Conservation (phyloP, 2,797 vertebrate species). For the Parotocinclus haroldoi region DNA sequence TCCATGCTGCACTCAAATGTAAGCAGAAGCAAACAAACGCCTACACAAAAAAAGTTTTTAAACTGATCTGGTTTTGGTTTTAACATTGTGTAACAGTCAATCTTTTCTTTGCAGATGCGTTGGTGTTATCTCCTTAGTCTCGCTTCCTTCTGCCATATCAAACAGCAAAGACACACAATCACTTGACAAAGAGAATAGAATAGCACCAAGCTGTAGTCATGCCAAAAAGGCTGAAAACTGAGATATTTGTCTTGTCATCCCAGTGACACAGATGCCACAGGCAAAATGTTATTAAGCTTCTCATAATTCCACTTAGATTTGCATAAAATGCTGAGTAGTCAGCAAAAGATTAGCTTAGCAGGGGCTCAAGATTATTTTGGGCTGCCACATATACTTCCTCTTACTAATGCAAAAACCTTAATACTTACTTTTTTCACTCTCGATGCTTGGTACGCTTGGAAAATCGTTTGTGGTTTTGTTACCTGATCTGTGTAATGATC, state of each 20-base stretch:
- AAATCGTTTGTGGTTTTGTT: too few species aligned
- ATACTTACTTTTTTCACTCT: too few species aligned
- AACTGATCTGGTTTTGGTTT: background rate
- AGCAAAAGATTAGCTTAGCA: too few species aligned
- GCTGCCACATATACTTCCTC: too few species aligned
- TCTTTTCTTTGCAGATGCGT: background rate
- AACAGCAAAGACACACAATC: conserved; percentile 10
- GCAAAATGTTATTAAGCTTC: conserved; percentile 10
- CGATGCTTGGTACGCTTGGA: too few species aligned
- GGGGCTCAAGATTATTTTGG: too few species aligned
- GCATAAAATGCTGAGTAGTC: too few species aligned
- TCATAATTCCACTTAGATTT: background rate
- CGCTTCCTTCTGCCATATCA: conserved; percentile 12
- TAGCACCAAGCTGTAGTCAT: background rate
- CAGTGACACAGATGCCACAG: conserved; percentile 2
- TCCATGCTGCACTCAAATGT: too few species aligned
- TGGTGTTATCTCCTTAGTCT: background rate
- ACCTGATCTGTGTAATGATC: too few species aligned
- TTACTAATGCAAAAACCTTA: too few species aligned
- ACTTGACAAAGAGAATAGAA: background rate
- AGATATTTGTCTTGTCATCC: conserved; percentile 3
- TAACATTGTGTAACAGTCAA: background rate
- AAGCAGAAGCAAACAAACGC: too few species aligned
- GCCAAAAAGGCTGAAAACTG: background rate
- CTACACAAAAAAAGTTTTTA: too few species aligned